Percentiles rank a stretch among this genome's conserved stretches.
phyloP scores from a whole-genome alignment of 2,113 vertebrate species.

The Etheostoma spectabile region DNA sequence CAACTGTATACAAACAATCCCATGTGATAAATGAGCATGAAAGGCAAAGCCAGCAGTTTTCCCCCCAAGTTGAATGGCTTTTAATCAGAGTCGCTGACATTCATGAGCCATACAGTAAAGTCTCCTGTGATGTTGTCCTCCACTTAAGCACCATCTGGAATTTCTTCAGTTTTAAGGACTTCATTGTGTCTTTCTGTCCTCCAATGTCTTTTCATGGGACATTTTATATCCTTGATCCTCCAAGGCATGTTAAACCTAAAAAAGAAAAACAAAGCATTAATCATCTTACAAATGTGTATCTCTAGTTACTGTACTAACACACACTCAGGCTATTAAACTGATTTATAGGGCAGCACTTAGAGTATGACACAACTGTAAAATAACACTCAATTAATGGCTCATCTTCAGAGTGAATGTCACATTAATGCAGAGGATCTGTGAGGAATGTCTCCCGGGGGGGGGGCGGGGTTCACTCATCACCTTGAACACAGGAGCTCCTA shows the following conservation, averaged over 20 bases:
- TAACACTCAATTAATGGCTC: conserved; percentile 40
- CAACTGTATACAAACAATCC: conserved; percentile 73
- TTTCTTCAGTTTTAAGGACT: conserved; percentile 41
- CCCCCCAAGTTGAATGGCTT: conserved; percentile 37
- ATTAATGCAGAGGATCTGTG: conserved; percentile 38
- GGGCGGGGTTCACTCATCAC: conserved; percentile 45
- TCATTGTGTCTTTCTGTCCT: conserved; percentile 25
- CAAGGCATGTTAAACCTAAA: conserved; percentile 26
- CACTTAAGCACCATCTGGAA: conserved; percentile 69
- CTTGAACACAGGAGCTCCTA: conserved; percentile 44
- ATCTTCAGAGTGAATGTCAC: conserved; percentile 34
- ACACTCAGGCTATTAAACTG: conserved; percentile 16
- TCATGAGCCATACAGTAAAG: conserved; percentile 44
- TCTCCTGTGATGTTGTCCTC: conserved; percentile 63
- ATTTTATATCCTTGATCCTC: conserved; percentile 16
- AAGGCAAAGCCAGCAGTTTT: conserved; percentile 53
- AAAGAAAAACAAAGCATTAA: conserved; percentile 8
- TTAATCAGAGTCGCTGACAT: conserved; percentile 74
- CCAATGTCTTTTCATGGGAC: conserved; percentile 17
- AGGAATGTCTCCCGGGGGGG: conserved; percentile 43
- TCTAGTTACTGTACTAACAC: conserved; percentile 34
- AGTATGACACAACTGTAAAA: conserved; percentile 30
- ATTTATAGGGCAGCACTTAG: conserved; percentile 40
- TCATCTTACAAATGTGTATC: conserved; percentile 11
- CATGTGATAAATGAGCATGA: conserved; percentile 67